phyloP scores from a whole-genome alignment of 53 echinoderm and acorn worm species.

The Zoroaster sp. region DNA sequence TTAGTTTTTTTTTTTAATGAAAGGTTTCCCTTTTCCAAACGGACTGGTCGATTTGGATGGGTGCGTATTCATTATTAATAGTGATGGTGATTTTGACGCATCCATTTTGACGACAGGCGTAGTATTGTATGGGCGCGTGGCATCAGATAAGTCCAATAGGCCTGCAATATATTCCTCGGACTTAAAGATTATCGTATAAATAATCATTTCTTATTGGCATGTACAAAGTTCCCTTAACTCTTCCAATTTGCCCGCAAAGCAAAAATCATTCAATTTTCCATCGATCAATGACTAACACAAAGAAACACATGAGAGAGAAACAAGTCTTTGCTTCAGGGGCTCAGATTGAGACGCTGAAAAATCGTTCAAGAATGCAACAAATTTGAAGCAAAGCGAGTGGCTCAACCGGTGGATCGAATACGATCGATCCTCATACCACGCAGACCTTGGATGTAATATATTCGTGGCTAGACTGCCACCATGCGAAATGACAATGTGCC shows the following conservation, averaged over 20 bases:
- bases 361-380: constrained; percentile 37
- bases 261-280: neutral
- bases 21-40: no score
- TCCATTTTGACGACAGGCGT: no score
- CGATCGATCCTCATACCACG: constrained; percentile 13
- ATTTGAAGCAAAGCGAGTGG: constrained; percentile 24
- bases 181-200: no score
- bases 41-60: no score
- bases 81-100: no score
- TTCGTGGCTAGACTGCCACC: constrained; percentile 22
- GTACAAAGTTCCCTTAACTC: neutral
- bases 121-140: no score
- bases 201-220: neutral
- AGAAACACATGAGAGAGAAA: neutral
- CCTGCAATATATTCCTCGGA: no score
- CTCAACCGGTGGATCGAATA: constrained; percentile 12
- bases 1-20: neutral
- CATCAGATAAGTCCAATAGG: no score
- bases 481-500: neutral
- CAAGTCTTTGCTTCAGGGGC: constrained; percentile 24
- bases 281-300: constrained; percentile 7
- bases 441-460: neutral
- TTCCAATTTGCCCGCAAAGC: neutral
- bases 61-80: no score
- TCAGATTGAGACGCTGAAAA: constrained; percentile 27